phyloP scores from a whole-genome alignment of 2,113 vertebrate species.

The Sinocyclocheilus maitianheensis region DNA sequence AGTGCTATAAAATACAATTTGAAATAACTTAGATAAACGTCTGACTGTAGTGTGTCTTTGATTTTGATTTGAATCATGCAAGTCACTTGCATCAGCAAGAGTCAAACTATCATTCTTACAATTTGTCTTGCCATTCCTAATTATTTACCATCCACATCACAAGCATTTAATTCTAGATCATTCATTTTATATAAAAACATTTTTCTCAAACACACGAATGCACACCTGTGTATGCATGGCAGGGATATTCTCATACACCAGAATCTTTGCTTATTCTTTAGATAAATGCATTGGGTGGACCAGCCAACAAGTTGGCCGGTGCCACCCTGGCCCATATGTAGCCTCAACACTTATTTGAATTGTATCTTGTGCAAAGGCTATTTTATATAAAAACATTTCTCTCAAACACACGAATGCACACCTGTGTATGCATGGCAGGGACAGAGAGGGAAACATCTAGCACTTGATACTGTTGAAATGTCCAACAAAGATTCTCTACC shows the following conservation, averaged over 20 bases:
- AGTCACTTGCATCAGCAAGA: neutral
- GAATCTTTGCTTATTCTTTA: neutral
- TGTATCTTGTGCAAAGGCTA: neutral
- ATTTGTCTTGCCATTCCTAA: neutral
- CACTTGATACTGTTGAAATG: slow-evolving; percentile 3
- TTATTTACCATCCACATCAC: neutral
- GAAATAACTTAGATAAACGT: too few species aligned
- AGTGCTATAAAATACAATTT: too few species aligned
- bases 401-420: neutral
- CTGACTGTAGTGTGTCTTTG: too few species aligned
- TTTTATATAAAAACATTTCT: neutral
- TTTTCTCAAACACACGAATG: too few species aligned
- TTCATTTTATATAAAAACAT: neutral
- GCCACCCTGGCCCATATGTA: neutral
- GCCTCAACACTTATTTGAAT: neutral
- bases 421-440: neutral
- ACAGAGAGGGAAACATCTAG: neutral
- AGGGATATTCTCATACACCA: neutral
- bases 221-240: too few species aligned
- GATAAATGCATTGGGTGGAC: neutral
- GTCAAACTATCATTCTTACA: neutral
- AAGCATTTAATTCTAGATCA: neutral
- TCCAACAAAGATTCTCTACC: neutral
- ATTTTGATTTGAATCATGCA: too few species aligned
- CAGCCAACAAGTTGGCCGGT: neutral